These are phyloP conservation scores for Desmodus rotundus DNA, from an alignment of 2,113 vertebrate species.

Conservation along the genomic window DNA sequence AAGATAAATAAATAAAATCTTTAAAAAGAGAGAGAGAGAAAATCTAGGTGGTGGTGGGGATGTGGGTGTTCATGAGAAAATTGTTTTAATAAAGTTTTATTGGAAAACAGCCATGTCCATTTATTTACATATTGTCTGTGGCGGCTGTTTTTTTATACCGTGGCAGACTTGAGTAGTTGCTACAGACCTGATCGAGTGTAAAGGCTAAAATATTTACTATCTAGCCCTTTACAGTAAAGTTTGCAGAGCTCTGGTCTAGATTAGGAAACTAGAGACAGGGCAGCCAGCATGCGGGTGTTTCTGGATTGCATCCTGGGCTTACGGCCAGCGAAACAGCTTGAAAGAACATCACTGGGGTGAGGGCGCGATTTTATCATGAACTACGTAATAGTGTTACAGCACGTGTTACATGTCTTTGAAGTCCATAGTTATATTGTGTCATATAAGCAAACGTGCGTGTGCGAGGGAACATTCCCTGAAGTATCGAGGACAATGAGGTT, in stretches of 20 bases:
- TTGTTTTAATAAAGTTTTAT: neutral
- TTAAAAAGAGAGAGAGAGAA: too few relatives aligned
- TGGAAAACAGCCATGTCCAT: neutral
- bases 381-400: neutral
- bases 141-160: neutral
- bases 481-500: neutral
- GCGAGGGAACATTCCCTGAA: neutral
- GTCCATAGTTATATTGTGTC: neutral
- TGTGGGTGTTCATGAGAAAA: neutral
- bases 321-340: neutral
- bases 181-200: neutral
- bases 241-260: neutral
- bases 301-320: neutral
- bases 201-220: neutral
- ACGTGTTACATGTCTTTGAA: neutral
- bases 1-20: too few relatives aligned
- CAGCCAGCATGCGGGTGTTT: too few relatives aligned
- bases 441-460: neutral
- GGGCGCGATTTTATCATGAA: neutral
- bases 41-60: neutral
- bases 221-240: neutral
- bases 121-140: neutral
- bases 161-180: neutral
- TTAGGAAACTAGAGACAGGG: neutral
- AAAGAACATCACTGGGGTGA: neutral